Evolutionary conservation across 2,113 vertebrate genomes (phyloP).

Genomic region (Epinephelus moara): DNA sequence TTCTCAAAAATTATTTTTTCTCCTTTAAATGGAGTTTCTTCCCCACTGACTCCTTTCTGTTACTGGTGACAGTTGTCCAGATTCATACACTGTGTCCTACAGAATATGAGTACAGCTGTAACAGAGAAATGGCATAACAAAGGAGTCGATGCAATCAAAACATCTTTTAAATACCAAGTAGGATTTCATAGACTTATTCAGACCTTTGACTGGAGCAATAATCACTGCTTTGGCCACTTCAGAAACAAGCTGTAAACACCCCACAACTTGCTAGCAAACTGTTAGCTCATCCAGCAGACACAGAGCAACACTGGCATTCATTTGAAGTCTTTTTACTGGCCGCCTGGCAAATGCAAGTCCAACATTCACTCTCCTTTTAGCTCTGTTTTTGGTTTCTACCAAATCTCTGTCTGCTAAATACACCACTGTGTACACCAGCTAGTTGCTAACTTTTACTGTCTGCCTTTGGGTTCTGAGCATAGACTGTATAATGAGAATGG

Average conservation of each 20-base stretch:
- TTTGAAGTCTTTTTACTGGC: neutral
- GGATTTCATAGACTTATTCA: neutral
- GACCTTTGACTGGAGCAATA: neutral
- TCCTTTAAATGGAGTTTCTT: conserved; percentile 34
- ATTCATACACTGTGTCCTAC: conserved; percentile 7
- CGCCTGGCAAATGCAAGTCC: neutral
- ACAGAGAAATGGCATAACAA: neutral
- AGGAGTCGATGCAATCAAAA: neutral
- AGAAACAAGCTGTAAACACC: neutral
- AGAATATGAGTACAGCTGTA: neutral
- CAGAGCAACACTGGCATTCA: neutral
- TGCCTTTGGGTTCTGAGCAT: neutral
- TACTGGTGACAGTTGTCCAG: conserved; percentile 19
- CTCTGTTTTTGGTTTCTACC: neutral
- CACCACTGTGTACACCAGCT: neutral
- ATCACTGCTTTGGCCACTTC: neutral
- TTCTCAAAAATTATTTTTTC: conserved; percentile 51
- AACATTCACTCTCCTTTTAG: neutral
- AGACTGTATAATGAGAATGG: no score
- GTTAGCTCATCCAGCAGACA: neutral
- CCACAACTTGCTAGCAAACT: neutral
- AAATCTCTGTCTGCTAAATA: neutral
- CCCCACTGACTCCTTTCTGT: conserved; percentile 11
- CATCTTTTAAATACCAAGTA: neutral
- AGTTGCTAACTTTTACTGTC: neutral